Base-by-base conservation (phyloP, 2,888 invertebrate species). In the Cancer borealis region DNA sequence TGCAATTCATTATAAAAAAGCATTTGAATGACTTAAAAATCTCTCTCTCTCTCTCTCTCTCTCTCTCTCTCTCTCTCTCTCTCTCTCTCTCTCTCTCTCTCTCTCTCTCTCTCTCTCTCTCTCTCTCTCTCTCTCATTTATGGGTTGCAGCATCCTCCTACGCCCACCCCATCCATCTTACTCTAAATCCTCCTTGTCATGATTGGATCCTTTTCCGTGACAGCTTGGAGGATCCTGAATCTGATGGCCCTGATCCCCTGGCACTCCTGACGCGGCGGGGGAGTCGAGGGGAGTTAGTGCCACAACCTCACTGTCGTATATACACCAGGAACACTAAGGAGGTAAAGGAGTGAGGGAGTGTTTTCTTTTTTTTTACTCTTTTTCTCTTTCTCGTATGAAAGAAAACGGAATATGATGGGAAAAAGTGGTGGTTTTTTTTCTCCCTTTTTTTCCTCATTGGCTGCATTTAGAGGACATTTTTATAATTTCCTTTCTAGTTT, bases 241-340 rank as follows among this genome's bases (percentile, higher is more conserved):
- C 47, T n/a, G 49, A 92, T n/a, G 73, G 88, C 54, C 92, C 94
- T 17, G 92, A 94, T 17, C 79, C 60, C 21, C 54, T 94, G 45
- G 30, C 79, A 54, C 26, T 93, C 21, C 73, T 79, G 2, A 60
- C 60, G 12, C 46, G 94, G 30, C 92, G 94, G 39, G 94, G 94
- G 84, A 94, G 94, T 47, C 87, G 92, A 12, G 94, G 94, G 6
- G 94, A 94, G 30, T 39, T 94, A 45, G 93, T 47, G 17, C 60
- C 94, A 21, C 94, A 94, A 84, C 94, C 94, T 8, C 89, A 94
- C 54, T 94, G 94, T 46, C 30, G 94, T 0, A 94, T 94, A 4
- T 94, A 94, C 39, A 94, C 94, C 21, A 60, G 94, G 5, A 94
- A 94, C 54, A 94, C 94, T 4, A 94, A 94, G 39, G 94, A 94